Evolutionary conservation across 2,113 vertebrate species (phyloP).

Genomic region (Vicugna pacos): DNA sequence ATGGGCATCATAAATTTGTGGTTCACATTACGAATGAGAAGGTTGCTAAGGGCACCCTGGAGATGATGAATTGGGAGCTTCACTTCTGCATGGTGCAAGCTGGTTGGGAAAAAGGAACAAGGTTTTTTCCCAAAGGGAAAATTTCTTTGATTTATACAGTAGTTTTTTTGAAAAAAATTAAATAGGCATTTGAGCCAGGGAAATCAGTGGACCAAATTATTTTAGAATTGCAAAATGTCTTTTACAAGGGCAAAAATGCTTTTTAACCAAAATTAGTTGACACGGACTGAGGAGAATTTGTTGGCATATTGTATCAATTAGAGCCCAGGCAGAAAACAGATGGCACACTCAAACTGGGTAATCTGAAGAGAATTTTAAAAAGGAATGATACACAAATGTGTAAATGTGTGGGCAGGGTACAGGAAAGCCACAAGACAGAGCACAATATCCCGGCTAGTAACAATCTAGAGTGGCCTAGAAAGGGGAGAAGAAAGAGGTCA

Average conservation of each 20-base stretch:
- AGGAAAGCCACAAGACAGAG: not conserved
- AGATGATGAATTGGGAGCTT: not conserved
- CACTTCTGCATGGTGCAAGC: not conserved
- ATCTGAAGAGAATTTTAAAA: not conserved
- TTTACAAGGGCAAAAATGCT: not conserved
- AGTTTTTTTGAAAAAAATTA: constrained; percentile 1
- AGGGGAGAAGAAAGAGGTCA: not conserved
- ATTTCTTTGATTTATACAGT: not conserved
- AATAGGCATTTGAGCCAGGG: constrained; percentile 26
- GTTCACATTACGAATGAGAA: constrained; percentile 29
- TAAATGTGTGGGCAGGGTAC: not conserved
- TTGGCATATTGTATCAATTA: not conserved
- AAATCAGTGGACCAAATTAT: constrained; percentile 2
- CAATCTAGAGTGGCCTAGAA: not conserved
- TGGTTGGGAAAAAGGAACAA: not conserved
- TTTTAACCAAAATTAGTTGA: not conserved
- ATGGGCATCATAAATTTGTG: not conserved
- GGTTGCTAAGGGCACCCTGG: not conserved
- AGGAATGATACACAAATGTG: not conserved
- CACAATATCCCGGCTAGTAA: not conserved
- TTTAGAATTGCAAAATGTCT: constrained; percentile 41
- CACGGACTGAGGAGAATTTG: not conserved
- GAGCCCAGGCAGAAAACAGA: constrained; percentile 5
- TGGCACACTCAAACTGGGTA: not conserved
- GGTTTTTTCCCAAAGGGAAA: not conserved